Conservation (phyloP, 2,113 vertebrate species). For the Delphinus delphis region DNA sequence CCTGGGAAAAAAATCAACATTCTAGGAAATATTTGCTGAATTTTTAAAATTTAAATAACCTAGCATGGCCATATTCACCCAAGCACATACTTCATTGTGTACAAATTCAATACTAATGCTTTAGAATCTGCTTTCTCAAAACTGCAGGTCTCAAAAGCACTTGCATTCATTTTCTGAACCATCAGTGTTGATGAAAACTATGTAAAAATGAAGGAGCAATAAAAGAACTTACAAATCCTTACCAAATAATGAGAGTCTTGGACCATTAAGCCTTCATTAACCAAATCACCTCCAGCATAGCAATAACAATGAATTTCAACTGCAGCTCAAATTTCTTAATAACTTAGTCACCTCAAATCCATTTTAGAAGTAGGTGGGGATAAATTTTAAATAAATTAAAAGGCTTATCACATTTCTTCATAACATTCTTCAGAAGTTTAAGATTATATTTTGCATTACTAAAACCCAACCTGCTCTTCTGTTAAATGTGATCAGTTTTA, state of each 20-base stretch:
- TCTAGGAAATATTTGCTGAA: background rate
- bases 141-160: background rate
- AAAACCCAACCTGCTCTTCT: conserved; percentile 26
- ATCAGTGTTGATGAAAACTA: conserved; percentile 21
- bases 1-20: background rate
- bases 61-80: too few species aligned
- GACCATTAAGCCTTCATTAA: conserved; percentile 35
- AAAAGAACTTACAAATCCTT: conserved; percentile 40
- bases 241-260: conserved; percentile 4
- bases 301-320: conserved; percentile 34
- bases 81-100: background rate
- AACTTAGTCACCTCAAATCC: background rate
- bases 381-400: conserved; percentile 25
- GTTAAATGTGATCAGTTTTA: background rate
- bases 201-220: conserved; percentile 49
- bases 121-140: conserved; percentile 20
- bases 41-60: background rate
- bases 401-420: background rate
- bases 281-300: background rate
- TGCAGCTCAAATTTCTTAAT: conserved; percentile 12
- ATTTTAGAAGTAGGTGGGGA: conserved; percentile 31
- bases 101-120: background rate
- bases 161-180: conserved; percentile 43
- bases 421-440: background rate
- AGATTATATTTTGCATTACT: conserved; percentile 7